phyloP scores from a whole-genome alignment of 2,888 invertebrate species.

The Dryococelus australis region DNA sequence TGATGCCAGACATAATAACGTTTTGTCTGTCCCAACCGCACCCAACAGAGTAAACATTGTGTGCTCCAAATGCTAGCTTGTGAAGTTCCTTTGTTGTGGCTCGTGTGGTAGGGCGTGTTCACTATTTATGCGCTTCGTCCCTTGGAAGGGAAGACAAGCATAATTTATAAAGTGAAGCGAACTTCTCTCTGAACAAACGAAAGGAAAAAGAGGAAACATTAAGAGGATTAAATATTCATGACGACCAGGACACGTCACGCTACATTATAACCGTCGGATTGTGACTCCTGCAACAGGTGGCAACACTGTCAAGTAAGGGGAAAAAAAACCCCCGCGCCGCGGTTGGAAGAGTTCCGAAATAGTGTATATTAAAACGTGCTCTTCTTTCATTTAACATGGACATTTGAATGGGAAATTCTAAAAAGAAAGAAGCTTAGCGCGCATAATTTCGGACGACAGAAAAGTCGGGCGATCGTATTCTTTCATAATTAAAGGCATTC shows the following conservation, averaged over 20 bases:
- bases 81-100: background rate
- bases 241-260: background rate
- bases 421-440: too few relatives aligned
- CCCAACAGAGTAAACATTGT: background rate
- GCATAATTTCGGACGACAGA: too few relatives aligned
- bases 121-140: background rate
- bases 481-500: too few relatives aligned
- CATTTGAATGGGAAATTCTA: too few relatives aligned
- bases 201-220: background rate
- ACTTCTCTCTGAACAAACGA: background rate
- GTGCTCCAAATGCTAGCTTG: background rate
- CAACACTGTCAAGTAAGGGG: background rate
- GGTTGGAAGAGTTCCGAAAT: too few relatives aligned
- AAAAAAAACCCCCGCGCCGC: background rate
- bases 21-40: background rate
- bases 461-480: too few relatives aligned
- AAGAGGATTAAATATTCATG: slow-evolving; percentile 8
- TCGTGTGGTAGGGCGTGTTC: background rate
- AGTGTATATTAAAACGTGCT: too few relatives aligned
- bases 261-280: background rate
- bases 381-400: too few relatives aligned
- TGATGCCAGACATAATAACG: background rate
- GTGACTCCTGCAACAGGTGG: background rate
- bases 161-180: background rate
- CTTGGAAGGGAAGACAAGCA: background rate